Percentiles rank a stretch among this genome's conserved stretches.
These are phyloP conservation scores for Anguilla megastoma DNA, from an alignment of 2,797 vertebrate species.

Conservation along the genomic window DNA sequence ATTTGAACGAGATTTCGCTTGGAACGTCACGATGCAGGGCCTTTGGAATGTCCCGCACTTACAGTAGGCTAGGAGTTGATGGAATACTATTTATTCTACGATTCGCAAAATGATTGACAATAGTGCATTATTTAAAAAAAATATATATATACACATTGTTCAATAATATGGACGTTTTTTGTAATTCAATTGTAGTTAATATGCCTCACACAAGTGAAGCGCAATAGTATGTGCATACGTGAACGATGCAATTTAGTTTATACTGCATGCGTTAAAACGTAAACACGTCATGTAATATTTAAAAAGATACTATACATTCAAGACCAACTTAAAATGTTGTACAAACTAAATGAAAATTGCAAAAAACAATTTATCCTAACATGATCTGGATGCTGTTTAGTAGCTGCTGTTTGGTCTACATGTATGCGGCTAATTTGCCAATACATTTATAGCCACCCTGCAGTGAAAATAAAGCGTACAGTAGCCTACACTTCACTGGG, in stretches of 20 bases:
- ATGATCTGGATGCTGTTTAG: not conserved
- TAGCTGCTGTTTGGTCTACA: not conserved
- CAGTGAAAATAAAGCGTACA: not conserved
- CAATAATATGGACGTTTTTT: not conserved
- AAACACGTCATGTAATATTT: not conserved
- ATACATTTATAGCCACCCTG: not conserved
- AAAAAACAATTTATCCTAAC: not conserved
- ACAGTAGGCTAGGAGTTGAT: conserved; percentile 32
- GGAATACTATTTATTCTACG: conserved; percentile 47
- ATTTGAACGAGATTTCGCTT: conserved; percentile 3
- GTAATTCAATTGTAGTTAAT: not conserved
- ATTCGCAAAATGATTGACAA: conserved; percentile 42
- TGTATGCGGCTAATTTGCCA: not conserved
- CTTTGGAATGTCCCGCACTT: conserved; percentile 44
- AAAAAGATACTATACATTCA: not conserved
- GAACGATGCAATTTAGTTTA: not conserved
- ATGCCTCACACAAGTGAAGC: not conserved
- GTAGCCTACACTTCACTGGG: not conserved
- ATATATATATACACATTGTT: not conserved
- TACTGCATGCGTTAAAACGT: not conserved
- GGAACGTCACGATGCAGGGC: not conserved
- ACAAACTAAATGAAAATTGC: not conserved
- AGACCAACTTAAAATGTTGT: not conserved
- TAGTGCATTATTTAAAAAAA: conserved; percentile 17
- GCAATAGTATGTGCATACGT: not conserved